Evolutionary conservation across 2,888 invertebrate species (phyloP).

Genomic region (Ectemnius cavifrons): DNA sequence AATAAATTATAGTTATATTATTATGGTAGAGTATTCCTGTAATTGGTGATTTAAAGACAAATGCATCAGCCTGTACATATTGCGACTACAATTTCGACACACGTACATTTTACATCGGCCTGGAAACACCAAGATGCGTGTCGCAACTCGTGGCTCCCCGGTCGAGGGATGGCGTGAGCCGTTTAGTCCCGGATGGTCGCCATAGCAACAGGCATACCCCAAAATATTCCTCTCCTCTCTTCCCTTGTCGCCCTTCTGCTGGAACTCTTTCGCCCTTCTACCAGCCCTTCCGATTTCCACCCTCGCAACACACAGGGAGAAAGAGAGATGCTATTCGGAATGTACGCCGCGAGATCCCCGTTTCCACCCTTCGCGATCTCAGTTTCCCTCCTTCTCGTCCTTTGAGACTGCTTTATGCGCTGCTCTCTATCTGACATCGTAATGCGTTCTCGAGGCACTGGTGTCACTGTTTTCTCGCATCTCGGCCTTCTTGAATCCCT

Average conservation of each 20-base stretch:
- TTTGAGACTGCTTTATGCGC: background rate
- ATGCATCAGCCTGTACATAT: no score
- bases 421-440: background rate
- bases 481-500: background rate
- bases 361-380: no score
- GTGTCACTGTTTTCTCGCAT: background rate
- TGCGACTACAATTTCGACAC: slow-evolving; percentile 41
- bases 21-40: no score
- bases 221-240: slow-evolving; percentile 66
- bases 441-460: background rate
- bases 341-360: no score
- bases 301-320: background rate
- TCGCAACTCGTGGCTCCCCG: slow-evolving; percentile 59
- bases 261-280: slow-evolving; percentile 15
- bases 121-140: slow-evolving; percentile 55
- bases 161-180: slow-evolving; percentile 61
- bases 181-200: slow-evolving; percentile 76
- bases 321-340: no score
- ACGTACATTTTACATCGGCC: slow-evolving; percentile 45
- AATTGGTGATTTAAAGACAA: no score
- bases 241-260: slow-evolving; percentile 41
- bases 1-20: no score
- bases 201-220: slow-evolving; percentile 77
- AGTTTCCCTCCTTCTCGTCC: background rate
- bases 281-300: slow-evolving; percentile 10